phyloP scores from a whole-genome alignment of 2,113 vertebrate species.

The Panthera tigris region DNA sequence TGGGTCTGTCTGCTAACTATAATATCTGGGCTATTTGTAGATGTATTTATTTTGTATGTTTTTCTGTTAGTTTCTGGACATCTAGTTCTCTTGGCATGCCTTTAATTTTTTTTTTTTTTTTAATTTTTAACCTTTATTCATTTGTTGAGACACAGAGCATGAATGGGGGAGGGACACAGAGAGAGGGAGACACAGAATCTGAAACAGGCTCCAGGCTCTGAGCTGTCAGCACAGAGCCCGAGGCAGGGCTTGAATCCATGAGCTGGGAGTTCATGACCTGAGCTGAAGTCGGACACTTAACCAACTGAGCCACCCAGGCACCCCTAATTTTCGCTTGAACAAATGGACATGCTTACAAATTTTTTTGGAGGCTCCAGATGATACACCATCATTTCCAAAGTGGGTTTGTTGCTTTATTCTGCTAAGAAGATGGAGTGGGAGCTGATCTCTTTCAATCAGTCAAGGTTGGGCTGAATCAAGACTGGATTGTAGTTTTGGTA shows the following conservation, averaged over 20 bases:
- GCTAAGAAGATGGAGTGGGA: neutral
- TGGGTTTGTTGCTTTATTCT: neutral
- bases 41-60: neutral
- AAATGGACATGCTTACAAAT: neutral
- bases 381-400: neutral
- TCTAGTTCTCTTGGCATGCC: neutral
- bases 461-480: neutral
- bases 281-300: too few species aligned
- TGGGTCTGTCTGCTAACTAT: neutral
- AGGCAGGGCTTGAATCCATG: too few species aligned
- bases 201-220: too few species aligned
- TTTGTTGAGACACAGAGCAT: too few species aligned
- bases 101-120: neutral
- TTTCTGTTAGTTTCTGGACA: neutral
- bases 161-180: too few species aligned
- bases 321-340: neutral
- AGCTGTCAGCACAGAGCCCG: too few species aligned
- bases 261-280: too few species aligned
- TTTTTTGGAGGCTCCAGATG: neutral
- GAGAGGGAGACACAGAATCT: too few species aligned
- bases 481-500: neutral
- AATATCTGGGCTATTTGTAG: neutral
- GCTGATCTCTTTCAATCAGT: neutral
- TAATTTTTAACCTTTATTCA: too few species aligned
- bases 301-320: too few species aligned